Conservation (phyloP, 2,797 vertebrate species). For the Tangara arthus region DNA sequence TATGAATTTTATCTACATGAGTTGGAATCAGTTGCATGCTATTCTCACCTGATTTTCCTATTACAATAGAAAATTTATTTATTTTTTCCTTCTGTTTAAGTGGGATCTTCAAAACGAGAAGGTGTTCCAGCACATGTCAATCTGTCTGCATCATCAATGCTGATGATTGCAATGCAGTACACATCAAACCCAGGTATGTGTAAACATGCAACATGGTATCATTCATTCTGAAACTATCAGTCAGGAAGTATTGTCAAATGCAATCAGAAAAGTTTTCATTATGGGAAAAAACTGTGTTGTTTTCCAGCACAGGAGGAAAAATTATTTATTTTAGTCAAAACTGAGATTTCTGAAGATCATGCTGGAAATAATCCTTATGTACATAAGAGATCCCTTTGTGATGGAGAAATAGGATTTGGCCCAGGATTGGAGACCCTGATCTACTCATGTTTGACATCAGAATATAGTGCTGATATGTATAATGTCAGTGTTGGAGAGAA, state of each 20-base stretch:
- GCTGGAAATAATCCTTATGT: background rate
- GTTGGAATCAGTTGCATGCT: background rate
- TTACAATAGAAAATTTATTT: background rate
- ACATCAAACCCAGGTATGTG: slow-evolving; percentile 93
- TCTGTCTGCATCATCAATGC: slow-evolving; percentile 96
- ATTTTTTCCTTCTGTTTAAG: slow-evolving; percentile 66
- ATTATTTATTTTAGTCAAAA: slow-evolving; percentile 8
- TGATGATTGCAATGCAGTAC: slow-evolving; percentile 99
- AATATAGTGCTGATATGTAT: background rate
- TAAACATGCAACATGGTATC: background rate
- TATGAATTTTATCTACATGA: background rate
- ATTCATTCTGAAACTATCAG: background rate
- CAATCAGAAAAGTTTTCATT: background rate
- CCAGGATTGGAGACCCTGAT: background rate
- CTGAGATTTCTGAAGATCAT: background rate
- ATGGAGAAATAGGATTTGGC: background rate
- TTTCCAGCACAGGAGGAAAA: background rate
- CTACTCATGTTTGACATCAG: background rate
- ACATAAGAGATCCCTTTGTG: background rate
- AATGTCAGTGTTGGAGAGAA: background rate
- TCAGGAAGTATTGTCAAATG: background rate
- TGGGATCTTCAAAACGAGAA: slow-evolving; percentile 96
- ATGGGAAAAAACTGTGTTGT: background rate
- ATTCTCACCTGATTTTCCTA: background rate
- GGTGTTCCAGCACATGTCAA: slow-evolving; percentile 95